These are phyloP conservation scores for Pherbina coryleti DNA, from an alignment of 2,888 invertebrate species.

Conservation along the genomic window DNA sequence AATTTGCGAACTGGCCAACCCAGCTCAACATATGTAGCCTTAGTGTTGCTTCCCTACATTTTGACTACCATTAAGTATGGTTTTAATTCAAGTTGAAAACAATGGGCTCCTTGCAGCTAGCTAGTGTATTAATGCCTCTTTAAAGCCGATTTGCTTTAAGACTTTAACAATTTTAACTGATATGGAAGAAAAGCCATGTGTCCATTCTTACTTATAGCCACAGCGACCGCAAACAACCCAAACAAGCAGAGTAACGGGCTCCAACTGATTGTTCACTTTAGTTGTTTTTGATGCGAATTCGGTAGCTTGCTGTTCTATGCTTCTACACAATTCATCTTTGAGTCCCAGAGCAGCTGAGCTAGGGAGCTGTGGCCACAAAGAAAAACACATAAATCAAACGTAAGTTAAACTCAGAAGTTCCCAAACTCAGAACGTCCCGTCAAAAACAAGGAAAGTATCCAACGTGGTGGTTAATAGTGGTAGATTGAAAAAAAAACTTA, in stretches of 20 bases:
- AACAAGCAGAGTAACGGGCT: not conserved
- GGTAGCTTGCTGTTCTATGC: not conserved
- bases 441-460: not conserved
- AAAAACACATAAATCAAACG: slow-evolving; percentile 28
- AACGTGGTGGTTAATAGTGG: not conserved
- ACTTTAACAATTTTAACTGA: not conserved
- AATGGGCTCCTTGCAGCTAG: too few relatives aligned
- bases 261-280: not conserved
- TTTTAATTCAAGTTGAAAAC: too few relatives aligned
- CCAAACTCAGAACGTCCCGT: not conserved
- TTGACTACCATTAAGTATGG: too few relatives aligned
- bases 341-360: slow-evolving; percentile 13
- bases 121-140: too few relatives aligned
- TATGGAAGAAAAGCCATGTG: not conserved
- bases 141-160: too few relatives aligned
- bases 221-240: not conserved
- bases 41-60: too few relatives aligned
- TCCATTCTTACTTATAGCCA: not conserved
- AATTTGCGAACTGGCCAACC: too few relatives aligned
- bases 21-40: too few relatives aligned
- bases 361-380: not conserved
- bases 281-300: slow-evolving; percentile 13
- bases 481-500: not conserved
- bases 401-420: not conserved
- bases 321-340: not conserved